Percentiles rank a stretch among this genome's conserved stretches.
These are phyloP conservation scores for Catocala nupta DNA, from an alignment of 2,888 invertebrate species.

Conservation along the genomic window DNA sequence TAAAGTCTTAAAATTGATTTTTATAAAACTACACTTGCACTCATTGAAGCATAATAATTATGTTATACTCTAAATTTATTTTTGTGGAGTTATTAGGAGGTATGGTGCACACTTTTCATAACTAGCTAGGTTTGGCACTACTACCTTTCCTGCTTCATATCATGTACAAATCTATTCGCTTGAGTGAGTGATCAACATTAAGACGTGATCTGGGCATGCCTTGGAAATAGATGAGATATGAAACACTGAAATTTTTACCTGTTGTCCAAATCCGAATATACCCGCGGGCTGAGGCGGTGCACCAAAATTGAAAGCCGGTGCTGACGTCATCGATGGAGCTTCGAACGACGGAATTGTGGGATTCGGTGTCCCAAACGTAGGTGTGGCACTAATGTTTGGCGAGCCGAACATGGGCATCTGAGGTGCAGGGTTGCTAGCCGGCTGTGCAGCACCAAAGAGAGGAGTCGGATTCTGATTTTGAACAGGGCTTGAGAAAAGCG, in stretches of 20 bases:
- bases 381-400: conserved; percentile 50
- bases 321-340: conserved; percentile 49
- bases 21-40: no score
- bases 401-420: conserved; percentile 61
- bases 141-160: no score
- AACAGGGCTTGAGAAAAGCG: conserved; percentile 61
- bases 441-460: conserved; percentile 63
- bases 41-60: no score
- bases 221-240: no score
- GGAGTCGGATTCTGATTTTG: conserved; percentile 55
- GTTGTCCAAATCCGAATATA: conserved; percentile 77
- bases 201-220: no score
- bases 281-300: conserved; percentile 53
- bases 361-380: conserved; percentile 64
- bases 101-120: no score
- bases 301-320: conserved; percentile 71
- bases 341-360: conserved; percentile 65
- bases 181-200: no score
- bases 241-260: conserved; percentile 57
- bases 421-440: conserved; percentile 49
- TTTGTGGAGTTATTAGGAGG: no score
- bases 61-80: no score
- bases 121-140: no score
- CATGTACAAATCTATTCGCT: no score
- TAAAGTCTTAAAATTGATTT: no score